Conservation (phyloP, 2,888 invertebrate species). For the Tiliacea citrago region DNA sequence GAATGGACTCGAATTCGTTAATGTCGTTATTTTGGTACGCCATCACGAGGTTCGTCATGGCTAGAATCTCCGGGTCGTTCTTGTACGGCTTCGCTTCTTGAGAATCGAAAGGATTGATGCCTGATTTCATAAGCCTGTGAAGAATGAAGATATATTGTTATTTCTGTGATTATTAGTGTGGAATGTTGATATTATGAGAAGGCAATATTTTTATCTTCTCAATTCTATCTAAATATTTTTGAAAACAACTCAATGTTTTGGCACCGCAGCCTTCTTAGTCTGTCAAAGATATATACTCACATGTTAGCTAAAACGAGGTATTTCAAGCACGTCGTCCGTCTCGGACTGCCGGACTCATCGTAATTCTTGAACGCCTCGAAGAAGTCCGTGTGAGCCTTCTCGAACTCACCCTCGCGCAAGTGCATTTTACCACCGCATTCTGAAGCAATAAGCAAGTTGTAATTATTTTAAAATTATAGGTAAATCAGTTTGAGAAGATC, state of each 20-base stretch:
- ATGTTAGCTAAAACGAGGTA: constrained; percentile 99
- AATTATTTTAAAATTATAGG: neutral
- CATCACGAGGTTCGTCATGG: constrained; percentile 99
- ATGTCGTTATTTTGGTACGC: constrained; percentile 99
- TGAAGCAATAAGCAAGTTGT: constrained; percentile 69
- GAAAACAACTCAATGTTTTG: neutral
- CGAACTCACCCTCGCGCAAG: constrained; percentile 99
- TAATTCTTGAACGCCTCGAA: constrained; percentile 99
- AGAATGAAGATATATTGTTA: constrained; percentile 2
- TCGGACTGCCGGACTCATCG: constrained; percentile 99
- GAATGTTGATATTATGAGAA: neutral
- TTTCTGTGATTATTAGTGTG: neutral
- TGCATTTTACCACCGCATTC: constrained; percentile 99
- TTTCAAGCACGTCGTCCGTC: constrained; percentile 99
- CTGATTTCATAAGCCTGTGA: constrained; percentile 98
- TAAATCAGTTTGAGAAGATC: neutral
- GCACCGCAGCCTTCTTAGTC: neutral
- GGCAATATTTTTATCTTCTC: neutral
- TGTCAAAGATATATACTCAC: constrained; percentile 90
- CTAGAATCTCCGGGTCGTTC: constrained; percentile 99
- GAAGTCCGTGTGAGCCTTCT: constrained; percentile 99
- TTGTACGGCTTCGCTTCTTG: constrained; percentile 99
- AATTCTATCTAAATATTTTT: neutral
- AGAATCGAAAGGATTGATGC: constrained; percentile 99
- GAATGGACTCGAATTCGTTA: constrained; percentile 98